These are phyloP conservation scores for Ennomos quercinarius DNA, from an alignment of 2,888 invertebrate genomes.

Conservation along the genomic window DNA sequence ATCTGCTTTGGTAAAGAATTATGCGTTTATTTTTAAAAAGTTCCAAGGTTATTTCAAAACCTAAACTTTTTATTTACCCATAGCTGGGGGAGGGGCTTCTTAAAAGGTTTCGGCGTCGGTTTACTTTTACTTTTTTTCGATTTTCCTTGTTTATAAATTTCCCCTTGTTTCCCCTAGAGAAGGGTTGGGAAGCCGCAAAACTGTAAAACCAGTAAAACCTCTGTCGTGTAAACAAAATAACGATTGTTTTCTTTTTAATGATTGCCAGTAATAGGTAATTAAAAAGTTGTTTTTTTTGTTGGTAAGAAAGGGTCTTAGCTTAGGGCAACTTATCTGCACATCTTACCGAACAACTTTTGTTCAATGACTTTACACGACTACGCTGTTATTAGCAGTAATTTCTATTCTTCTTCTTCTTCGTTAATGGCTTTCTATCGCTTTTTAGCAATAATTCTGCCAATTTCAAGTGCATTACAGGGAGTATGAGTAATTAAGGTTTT, in stretches of 20 bases:
- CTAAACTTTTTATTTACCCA: conserved; percentile 64
- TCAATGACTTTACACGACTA: no score
- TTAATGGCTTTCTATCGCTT: no score
- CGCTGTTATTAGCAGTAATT: no score
- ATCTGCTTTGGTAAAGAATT: no score
- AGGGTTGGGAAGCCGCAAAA: conserved; percentile 77
- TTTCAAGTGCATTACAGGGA: no score
- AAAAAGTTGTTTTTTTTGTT: background rate
- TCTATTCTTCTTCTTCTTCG: no score
- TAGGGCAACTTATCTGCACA: no score
- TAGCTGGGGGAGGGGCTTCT: conserved; percentile 75
- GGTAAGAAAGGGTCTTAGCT: no score
- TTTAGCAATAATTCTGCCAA: no score
- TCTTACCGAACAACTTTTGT: no score
- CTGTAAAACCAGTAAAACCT: conserved; percentile 36
- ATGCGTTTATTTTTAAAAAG: no score
- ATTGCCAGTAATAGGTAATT: background rate
- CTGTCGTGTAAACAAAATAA: conserved; percentile 37
- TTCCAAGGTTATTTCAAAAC: background rate
- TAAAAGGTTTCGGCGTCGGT: conserved; percentile 77
- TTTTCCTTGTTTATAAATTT: conserved; percentile 48
- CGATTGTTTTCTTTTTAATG: background rate
- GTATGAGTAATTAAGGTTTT: no score
- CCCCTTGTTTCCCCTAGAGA: conserved; percentile 47
- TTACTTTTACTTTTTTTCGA: conserved; percentile 61